Percentiles rank a stretch among this genome's conserved stretches.
Conservation (phyloP, 2,113 vertebrate species). For the Calonectris borealis region DNA sequence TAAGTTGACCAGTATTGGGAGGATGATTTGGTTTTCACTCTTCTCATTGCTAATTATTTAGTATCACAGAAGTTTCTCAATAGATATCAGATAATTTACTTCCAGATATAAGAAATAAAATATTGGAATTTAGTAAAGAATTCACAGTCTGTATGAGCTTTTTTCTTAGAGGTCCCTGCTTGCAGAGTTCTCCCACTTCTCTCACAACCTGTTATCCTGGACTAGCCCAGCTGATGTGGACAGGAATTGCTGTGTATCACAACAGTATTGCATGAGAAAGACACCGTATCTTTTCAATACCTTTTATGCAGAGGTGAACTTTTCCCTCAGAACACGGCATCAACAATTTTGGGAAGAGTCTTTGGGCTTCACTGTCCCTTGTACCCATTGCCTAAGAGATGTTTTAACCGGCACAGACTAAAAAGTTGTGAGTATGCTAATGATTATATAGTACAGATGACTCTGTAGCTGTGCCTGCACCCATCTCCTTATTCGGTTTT, state of each 20-base stretch:
- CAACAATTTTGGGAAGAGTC: neutral
- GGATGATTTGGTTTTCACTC: neutral
- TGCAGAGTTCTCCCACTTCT: neutral
- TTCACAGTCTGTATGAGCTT: neutral
- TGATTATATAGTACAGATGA: neutral
- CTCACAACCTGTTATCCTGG: neutral
- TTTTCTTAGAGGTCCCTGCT: neutral
- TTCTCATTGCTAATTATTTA: neutral
- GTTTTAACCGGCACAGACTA: neutral
- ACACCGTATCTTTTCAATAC: accelerated
- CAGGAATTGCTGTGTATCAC: neutral
- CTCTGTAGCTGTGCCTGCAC: neutral
- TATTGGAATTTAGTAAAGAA: neutral
- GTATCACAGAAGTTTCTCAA: neutral
- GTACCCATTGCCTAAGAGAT: neutral
- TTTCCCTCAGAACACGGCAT: neutral
- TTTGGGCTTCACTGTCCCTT: neutral
- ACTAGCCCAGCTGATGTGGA: neutral
- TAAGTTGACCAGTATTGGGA: neutral
- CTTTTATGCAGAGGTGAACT: neutral
- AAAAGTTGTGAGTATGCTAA: neutral
- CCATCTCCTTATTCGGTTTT: neutral
- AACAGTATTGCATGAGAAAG: neutral
- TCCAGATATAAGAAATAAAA: neutral
- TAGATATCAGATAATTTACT: neutral